phyloP scores from a whole-genome alignment of 2,113 vertebrate species.

The Petrocephalus zakoni region DNA sequence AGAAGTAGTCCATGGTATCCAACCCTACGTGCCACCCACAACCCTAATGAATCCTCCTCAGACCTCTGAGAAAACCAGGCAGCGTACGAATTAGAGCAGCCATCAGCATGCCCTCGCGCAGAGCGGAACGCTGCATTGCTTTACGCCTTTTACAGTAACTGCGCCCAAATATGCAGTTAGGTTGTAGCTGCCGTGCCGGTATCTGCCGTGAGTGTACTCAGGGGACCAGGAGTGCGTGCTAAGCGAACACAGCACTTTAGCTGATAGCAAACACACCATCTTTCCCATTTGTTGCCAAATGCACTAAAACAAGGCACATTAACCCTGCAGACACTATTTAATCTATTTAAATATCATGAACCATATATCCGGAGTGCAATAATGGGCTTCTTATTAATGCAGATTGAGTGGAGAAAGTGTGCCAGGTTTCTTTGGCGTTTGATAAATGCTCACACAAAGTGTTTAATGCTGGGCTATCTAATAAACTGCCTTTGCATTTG shows the following conservation, averaged over 20 bases:
- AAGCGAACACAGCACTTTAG: background rate
- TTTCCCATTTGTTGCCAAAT: background rate
- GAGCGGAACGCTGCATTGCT: too few species aligned
- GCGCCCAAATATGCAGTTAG: background rate
- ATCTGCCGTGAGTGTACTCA: background rate
- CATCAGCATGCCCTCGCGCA: background rate
- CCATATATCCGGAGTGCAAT: background rate
- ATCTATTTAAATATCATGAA: background rate
- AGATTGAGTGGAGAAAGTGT: background rate
- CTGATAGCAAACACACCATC: background rate
- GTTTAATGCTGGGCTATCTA: background rate
- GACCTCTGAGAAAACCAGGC: background rate
- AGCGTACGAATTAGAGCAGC: background rate
- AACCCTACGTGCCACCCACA: background rate
- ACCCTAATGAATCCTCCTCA: background rate
- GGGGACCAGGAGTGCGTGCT: background rate
- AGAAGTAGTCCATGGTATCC: background rate
- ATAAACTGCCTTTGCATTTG: background rate
- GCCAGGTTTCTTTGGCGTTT: background rate
- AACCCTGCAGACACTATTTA: background rate
- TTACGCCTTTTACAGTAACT: background rate
- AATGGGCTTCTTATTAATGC: background rate
- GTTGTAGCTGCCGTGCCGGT: background rate
- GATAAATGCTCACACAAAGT: background rate
- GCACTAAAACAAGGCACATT: background rate